phyloP scores from a whole-genome alignment of 2,888 invertebrate genomes.

The Ditula angustiorana region DNA sequence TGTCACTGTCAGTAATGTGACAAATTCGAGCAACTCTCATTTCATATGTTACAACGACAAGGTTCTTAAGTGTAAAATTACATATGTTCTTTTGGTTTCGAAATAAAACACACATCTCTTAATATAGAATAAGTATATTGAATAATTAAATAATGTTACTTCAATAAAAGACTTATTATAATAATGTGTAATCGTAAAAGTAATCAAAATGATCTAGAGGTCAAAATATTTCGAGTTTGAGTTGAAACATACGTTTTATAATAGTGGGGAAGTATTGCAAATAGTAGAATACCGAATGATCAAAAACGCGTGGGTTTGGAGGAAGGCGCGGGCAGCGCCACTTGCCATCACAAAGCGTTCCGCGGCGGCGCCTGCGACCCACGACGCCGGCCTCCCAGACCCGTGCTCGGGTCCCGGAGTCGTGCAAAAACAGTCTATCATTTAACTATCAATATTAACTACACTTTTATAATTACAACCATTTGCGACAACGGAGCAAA shows the following conservation, averaged over 20 bases:
- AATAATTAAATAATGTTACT: slow-evolving; percentile 86
- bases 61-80: no score
- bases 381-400: slow-evolving; percentile 56
- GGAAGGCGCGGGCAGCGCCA: slow-evolving; percentile 47
- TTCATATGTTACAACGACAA: not conserved
- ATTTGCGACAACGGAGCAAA: slow-evolving; percentile 81
- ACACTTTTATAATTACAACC: slow-evolving; percentile 82
- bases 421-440: slow-evolving; percentile 82
- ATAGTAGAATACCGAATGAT: slow-evolving; percentile 59
- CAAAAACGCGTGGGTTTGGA: slow-evolving; percentile 54
- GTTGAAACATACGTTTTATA: slow-evolving; percentile 68
- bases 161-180: slow-evolving; percentile 81
- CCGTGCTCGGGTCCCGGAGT: slow-evolving; percentile 30
- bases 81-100: no score
- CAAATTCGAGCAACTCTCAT: no score
- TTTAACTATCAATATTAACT: slow-evolving; percentile 78
- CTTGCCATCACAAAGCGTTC: slow-evolving; percentile 77
- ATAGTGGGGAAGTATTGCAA: slow-evolving; percentile 65
- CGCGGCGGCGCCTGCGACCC: slow-evolving; percentile 50
- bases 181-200: slow-evolving; percentile 79
- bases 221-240: slow-evolving; percentile 79
- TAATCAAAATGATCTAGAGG: slow-evolving; percentile 81
- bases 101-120: slow-evolving; percentile 76
- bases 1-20: no score
- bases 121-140: slow-evolving; percentile 86